Evolutionary conservation across 2,113 vertebrate species (phyloP).

Genomic region (Spheniscus mendiculus): DNA sequence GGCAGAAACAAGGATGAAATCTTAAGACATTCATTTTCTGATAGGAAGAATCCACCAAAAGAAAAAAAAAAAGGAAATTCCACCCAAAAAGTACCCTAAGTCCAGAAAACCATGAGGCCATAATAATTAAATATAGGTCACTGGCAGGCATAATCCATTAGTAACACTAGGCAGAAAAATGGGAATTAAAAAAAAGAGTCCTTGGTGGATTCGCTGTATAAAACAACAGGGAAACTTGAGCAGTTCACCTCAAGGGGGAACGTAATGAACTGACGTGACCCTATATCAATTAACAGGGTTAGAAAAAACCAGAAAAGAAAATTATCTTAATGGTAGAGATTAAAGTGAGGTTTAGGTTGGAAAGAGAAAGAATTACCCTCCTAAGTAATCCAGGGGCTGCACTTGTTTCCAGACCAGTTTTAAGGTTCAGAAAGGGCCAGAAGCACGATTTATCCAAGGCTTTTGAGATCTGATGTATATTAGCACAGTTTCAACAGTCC

Average conservation of each 20-base stretch:
- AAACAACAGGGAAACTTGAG: not conserved
- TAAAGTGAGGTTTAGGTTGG: not conserved
- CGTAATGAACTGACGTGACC: not conserved
- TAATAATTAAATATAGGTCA: not conserved
- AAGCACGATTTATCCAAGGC: not conserved
- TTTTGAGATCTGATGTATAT: not conserved
- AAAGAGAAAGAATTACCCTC: not conserved
- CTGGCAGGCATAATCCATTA: not conserved
- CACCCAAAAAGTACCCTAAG: accelerated
- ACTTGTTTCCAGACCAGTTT: not conserved
- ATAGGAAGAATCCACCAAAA: not conserved
- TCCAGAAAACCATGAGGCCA: not conserved
- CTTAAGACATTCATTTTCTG: not conserved
- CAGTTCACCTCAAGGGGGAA: not conserved
- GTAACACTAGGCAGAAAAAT: not conserved
- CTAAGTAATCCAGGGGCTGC: not conserved
- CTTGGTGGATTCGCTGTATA: not conserved
- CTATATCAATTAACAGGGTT: not conserved
- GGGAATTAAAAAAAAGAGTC: not conserved
- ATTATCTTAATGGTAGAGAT: not conserved
- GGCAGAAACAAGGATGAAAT: not conserved
- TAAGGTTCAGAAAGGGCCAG: not conserved
- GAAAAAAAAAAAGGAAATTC: not conserved
- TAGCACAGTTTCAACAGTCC: not conserved
- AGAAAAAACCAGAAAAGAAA: not conserved